Evolutionary conservation across 2,113 vertebrate species (phyloP).

Genomic region (Amblyornis subalaris): DNA sequence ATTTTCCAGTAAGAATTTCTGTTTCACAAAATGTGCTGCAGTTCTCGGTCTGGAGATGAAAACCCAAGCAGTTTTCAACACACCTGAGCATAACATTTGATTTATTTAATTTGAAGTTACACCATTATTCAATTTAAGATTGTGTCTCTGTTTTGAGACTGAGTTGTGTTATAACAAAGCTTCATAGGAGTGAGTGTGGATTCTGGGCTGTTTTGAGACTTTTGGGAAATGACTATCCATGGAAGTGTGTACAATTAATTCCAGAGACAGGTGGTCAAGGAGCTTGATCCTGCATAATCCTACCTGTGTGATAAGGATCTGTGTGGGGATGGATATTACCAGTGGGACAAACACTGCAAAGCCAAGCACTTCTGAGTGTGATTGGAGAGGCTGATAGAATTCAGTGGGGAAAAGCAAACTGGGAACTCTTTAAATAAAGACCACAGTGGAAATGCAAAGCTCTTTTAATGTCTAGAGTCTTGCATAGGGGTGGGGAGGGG

Average conservation of each 20-base stretch:
- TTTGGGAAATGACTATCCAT: accelerated
- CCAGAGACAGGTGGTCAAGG: not conserved
- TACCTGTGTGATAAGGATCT: not conserved
- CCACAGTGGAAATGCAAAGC: not conserved
- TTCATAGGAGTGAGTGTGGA: not conserved
- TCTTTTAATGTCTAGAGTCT: not conserved
- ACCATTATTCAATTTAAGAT: accelerated
- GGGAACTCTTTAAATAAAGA: not conserved
- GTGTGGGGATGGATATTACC: not conserved
- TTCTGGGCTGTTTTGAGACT: not conserved
- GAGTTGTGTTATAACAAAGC: not conserved
- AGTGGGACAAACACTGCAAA: not conserved
- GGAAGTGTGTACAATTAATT: not conserved
- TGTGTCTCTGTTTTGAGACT: not conserved
- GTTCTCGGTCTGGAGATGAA: not conserved
- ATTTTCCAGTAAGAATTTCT: not conserved
- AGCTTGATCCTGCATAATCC: not conserved
- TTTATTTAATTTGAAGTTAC: not conserved
- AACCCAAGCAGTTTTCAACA: not conserved
- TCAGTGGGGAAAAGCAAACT: not conserved
- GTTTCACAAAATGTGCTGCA: not conserved
- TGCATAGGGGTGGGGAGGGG: accelerated
- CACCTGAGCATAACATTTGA: accelerated
- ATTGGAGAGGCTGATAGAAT: not conserved
- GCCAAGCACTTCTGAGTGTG: not conserved